A percentile compares a stretch with the other conserved stretches of the same genome.
Conservation (phyloP, 2,113 vertebrate genomes). For the Platysternon megacephalum region DNA sequence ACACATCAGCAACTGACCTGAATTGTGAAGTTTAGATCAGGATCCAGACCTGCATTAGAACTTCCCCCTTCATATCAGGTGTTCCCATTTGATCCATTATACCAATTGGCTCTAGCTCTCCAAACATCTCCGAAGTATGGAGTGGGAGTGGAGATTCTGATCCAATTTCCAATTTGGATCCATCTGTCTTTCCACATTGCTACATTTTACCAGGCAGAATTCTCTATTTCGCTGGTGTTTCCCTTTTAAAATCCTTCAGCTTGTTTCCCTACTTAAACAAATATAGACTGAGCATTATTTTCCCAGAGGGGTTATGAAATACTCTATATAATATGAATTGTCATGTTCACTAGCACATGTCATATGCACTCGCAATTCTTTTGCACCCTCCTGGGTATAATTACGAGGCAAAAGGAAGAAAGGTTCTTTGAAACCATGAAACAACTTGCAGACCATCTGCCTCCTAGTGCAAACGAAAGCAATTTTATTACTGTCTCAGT, state of each 20-base stretch:
- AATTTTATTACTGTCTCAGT: slow-evolving; percentile 13
- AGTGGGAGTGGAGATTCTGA: neutral
- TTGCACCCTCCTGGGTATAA: slow-evolving; percentile 57
- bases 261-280: slow-evolving; percentile 23
- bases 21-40: neutral
- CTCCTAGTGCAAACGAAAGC: slow-evolving; percentile 55
- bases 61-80: neutral
- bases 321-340: slow-evolving; percentile 43
- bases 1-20: neutral
- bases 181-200: neutral
- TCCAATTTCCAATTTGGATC: neutral
- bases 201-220: neutral
- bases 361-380: slow-evolving; percentile 51
- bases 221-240: rapidly evolving
- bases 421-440: slow-evolving; percentile 30
- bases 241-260: neutral
- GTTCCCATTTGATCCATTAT: neutral
- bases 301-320: slow-evolving; percentile 38
- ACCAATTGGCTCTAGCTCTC: rapidly evolving
- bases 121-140: neutral
- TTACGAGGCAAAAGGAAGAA: slow-evolving; percentile 36
- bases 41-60: neutral
- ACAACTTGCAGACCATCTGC: slow-evolving; percentile 25
- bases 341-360: slow-evolving; percentile 49
- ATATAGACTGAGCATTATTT: slow-evolving; percentile 18